Evolutionary conservation across 2,888 invertebrate genomes (phyloP).

Genomic region (Oegoconia quadripuncta): DNA sequence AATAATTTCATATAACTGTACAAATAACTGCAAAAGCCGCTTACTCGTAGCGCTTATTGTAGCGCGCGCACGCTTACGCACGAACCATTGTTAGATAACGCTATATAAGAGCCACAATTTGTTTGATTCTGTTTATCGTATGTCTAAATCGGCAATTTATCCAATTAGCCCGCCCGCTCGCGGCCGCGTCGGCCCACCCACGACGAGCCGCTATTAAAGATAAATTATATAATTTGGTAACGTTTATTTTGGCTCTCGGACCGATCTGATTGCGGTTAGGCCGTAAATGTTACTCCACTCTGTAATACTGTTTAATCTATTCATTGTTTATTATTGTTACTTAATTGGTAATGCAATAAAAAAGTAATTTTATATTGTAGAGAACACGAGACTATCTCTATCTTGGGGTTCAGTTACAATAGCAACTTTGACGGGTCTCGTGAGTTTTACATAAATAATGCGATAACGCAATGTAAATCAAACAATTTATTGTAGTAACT

Average conservation of each 20-base stretch:
- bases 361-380: conserved; percentile 4
- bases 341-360: conserved; percentile 9
- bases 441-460: conserved; percentile 24
- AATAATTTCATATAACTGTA: too few relatives aligned
- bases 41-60: neutral
- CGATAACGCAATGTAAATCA: conserved; percentile 30
- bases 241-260: conserved; percentile 50
- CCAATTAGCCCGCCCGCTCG: conserved; percentile 65
- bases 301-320: conserved; percentile 9
- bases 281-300: conserved; percentile 10
- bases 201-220: conserved; percentile 65
- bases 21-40: too few relatives aligned
- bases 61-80: too few relatives aligned
- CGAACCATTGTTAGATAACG: conserved; percentile 1
- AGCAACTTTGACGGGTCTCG: conserved; percentile 15
- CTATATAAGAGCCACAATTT: conserved; percentile 44
- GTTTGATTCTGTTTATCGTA: conserved; percentile 72
- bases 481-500: conserved; percentile 39
- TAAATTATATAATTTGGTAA: conserved; percentile 75
- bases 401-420: conserved; percentile 8
- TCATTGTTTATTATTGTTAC: conserved; percentile 11
- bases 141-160: conserved; percentile 73
- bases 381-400: neutral
- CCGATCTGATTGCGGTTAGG: conserved; percentile 42
- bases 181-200: conserved; percentile 60